Base-by-base conservation (phyloP, 2,113 vertebrate genomes). In the Callaeas wilsoni region DNA sequence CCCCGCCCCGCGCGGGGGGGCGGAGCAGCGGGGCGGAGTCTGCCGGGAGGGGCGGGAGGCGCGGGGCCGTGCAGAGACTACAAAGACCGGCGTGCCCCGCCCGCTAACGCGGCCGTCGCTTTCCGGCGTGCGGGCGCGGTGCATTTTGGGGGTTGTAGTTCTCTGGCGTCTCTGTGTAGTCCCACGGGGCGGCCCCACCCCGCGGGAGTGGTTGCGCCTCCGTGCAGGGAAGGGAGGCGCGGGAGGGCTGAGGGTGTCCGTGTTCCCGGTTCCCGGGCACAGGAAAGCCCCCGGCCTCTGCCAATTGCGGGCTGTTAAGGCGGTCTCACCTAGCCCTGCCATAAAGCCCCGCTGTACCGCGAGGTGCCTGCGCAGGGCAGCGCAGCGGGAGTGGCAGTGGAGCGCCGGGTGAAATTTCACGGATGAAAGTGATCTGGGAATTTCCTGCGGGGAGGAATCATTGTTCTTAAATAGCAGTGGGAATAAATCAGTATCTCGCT, bases 31-130 rank as follows among this genome's bases (percentile, higher is more conserved):
- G 30, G 20, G 26, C 8, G 16, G 37, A 29, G 76, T 85, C 81
- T 23, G 65, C 13, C 8, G 5, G 1, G n/a, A n/a, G 47, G 0
- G 22, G 37, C 4, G 22, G n/a, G 44, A 33, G 7, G 6, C 35
- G 39, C 29, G 35, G 55, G 42, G 21, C 59, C 8, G 27, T 2
- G 1, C 5, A 1, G 7, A 23, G 18, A 60, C 67, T 76, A 68
- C 69, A 15, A 27, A 16, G 22, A 29, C 56, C 50, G 29, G 60
- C 50, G 9, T 29, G 56, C 76, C 16, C 10, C 17, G 8, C 52
- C 1, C 0, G 29, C 29, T 0, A 2, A 1, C 0, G 23, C 0
- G 1, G 6, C 3, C 1, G 6, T 7, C 3, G 1, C 1, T 26
- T 49, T n/a, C 33, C 57, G 5, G 29, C 11, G 30, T 1, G 15